A percentile compares a stretch with the other conserved stretches of the same genome.
Evolutionary conservation across 2,797 vertebrate species (phyloP).

Genomic region (Myotis myotis): DNA sequence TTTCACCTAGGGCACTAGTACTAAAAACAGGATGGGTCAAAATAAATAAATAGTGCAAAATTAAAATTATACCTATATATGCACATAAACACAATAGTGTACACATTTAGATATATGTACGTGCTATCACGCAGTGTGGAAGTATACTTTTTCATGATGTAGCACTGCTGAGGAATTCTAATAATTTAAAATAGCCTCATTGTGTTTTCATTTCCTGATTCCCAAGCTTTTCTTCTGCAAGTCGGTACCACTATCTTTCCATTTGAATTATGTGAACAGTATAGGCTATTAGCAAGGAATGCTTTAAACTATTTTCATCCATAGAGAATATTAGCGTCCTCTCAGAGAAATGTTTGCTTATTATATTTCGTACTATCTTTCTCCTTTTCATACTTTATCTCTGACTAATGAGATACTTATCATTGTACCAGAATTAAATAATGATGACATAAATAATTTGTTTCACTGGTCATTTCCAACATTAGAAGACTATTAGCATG

Average conservation of each 20-base stretch:
- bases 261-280: neutral
- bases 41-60: constrained; percentile 6
- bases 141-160: neutral
- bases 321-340: constrained; percentile 3
- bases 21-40: neutral
- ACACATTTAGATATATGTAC: neutral
- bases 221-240: neutral
- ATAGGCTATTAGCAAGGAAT: neutral
- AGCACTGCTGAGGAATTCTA: neutral
- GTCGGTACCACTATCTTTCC: neutral
- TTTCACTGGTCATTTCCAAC: constrained; percentile 40
- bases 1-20: neutral
- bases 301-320: neutral
- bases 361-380: neutral
- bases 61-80: neutral
- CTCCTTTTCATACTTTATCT: constrained; percentile 19
- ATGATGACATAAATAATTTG: constrained; percentile 50
- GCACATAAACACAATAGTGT: neutral
- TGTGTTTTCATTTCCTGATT: neutral
- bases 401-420: constrained; percentile 23
- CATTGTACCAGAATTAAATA: constrained; percentile 27
- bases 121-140: neutral
- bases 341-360: constrained; percentile 35
- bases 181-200: neutral
- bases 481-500: constrained; percentile 23